These are phyloP conservation scores for Columbina picui DNA, from an alignment of 2,113 vertebrate genomes.

Conservation along the genomic window DNA sequence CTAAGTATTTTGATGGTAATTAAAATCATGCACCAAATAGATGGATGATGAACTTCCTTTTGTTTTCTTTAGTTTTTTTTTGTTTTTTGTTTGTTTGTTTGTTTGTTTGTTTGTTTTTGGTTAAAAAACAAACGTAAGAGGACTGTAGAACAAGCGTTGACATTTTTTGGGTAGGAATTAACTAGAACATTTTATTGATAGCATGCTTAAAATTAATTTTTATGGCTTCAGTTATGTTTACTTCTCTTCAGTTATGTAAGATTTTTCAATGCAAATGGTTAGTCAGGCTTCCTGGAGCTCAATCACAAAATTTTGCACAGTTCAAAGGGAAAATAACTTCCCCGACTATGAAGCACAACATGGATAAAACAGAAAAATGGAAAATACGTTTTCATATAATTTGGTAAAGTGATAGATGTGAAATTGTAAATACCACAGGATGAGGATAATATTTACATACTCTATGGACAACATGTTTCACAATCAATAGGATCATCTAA, in stretches of 20 bases:
- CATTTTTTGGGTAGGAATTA: not conserved
- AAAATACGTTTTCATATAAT: fast-evolving
- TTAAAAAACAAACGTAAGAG: not conserved
- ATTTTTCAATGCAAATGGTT: not conserved
- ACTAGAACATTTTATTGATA: not conserved
- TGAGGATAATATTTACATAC: not conserved
- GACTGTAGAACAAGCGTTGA: not conserved
- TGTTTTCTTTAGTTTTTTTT: too few species aligned
- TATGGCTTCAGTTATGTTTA: not conserved
- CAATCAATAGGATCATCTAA: not conserved
- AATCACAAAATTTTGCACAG: not conserved
- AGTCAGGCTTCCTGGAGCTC: not conserved
- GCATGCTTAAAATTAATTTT: not conserved
- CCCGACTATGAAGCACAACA: not conserved
- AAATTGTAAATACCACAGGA: not conserved
- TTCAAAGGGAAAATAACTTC: not conserved
- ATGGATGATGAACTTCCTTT: not conserved
- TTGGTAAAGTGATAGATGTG: not conserved
- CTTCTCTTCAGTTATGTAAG: not conserved
- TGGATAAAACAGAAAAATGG: not conserved
- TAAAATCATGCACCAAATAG: not conserved
- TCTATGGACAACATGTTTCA: not conserved
- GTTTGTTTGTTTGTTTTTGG: too few species aligned
- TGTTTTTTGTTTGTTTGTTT: too few species aligned
- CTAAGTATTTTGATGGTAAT: not conserved